phyloP scores from a whole-genome alignment of 2,113 vertebrate species.

The Cyphomyrus discorhynchus region DNA sequence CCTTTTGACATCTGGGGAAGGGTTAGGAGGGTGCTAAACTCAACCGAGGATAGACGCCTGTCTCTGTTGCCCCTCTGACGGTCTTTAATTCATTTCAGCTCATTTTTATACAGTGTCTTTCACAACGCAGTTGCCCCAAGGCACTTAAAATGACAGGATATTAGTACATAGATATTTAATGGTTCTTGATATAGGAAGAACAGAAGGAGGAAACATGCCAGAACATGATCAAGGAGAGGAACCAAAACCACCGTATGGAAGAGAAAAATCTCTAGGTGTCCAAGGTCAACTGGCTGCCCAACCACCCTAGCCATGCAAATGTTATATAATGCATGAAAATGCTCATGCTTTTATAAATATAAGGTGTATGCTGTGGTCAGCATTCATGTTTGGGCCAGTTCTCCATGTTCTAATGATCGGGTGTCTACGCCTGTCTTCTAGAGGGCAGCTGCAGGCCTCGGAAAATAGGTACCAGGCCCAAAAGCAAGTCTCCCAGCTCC shows the following conservation, averaged over 20 bases:
- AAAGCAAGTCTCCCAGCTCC: slow-evolving; percentile 68
- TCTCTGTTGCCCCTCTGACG: not conserved
- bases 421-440: slow-evolving; percentile 23
- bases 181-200: not conserved
- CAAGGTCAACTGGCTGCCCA: not conserved
- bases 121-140: not conserved
- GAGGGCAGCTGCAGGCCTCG: slow-evolving; percentile 73
- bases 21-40: not conserved
- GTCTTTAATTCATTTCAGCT: not conserved
- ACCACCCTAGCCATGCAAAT: not conserved
- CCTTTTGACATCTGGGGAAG: not conserved
- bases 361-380: not conserved
- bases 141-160: not conserved
- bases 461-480: slow-evolving; percentile 76
- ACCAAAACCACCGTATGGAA: not conserved
- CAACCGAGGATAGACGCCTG: not conserved
- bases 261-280: not conserved
- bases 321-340: not conserved
- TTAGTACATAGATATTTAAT: not conserved
- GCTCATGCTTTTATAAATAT: not conserved
- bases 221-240: not conserved
- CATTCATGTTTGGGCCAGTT: not conserved
- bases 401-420: not conserved
- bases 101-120: not conserved
- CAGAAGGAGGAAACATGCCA: not conserved